Evolutionary conservation across 1,140 invertebrate species (phyloP), one percentile per base, ranked within the genome.

Genomic region (Diprion similis): DNA sequence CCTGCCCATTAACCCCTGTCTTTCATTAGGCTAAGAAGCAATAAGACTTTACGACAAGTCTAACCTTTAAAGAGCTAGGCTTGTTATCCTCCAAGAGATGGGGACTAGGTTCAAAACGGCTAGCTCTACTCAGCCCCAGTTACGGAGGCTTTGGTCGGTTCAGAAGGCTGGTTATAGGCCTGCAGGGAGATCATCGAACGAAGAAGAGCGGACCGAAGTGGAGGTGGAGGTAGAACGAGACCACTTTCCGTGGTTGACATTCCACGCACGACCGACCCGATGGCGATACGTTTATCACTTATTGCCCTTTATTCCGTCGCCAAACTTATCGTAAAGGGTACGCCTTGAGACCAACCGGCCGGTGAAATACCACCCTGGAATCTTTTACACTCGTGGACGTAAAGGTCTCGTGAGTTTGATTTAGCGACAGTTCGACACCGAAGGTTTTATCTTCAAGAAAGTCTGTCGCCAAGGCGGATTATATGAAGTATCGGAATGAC

Each of bases 211-310:
- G 24, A 37, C 24, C 24, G 24, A 37, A 59, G 17, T 46, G 13
- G 10, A 47, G 59, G 51, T 46, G 71, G 67, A 47, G 59, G 51
- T 46, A 70, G 67, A 73, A 75, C 74, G 71, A 71, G 74, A 74
- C 70, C 72, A 75, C 69, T 80, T 78, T 76, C 69, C 75, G 65
- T 73, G 74, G 78, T 68, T 81, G 80, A 81, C 80, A 81, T 81
- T 81, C 80, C 75, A 73, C 69, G 71, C 72, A 68, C 70, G 71
- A 66, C 70, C 72, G 48, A 70, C 65, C 74, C 68, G 74, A 74
- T 75, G 69, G 68, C 71, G 75, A 80, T 80, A 76, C 51, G 17
- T 76, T 76, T 78, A 81, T 78, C 73, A 71, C 74, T 78, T 78
- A 74, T 73, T 76, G 79, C 73, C 75, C 78, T 81, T 81, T 79